phyloP scores from a whole-genome alignment of 2,797 vertebrate species.

The Novumbra hubbsi region DNA sequence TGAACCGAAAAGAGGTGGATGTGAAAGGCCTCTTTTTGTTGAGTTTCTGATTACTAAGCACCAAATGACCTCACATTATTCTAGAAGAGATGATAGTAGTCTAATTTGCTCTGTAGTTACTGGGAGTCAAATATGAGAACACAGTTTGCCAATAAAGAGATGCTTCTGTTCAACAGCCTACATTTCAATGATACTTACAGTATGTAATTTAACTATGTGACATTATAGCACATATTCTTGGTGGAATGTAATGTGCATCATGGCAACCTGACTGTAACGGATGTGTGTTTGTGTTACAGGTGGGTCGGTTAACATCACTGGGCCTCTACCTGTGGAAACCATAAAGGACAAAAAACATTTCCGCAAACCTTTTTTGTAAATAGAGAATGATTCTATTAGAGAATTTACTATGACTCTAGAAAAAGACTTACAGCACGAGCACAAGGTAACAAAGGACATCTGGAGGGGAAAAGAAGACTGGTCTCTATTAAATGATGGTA shows the following conservation, averaged over 20 bases:
- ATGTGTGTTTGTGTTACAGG: conserved; percentile 40
- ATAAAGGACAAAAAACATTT: conserved; percentile 24
- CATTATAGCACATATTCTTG: background rate
- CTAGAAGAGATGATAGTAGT: background rate
- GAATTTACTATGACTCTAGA: conserved; percentile 43
- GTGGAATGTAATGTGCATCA: background rate
- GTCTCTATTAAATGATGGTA: conserved; percentile 25
- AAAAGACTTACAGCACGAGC: conserved; percentile 47
- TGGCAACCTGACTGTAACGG: background rate
- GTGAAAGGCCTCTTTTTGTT: background rate
- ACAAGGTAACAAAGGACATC: conserved; percentile 28
- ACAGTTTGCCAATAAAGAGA: background rate
- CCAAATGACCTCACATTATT: background rate
- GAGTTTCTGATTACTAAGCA: background rate
- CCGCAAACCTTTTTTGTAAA: conserved; percentile 62
- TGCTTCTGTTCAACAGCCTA: background rate
- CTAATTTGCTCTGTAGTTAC: background rate
- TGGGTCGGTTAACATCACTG: conserved; percentile 23
- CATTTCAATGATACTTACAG: background rate
- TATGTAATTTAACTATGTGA: background rate
- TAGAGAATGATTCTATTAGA: conserved; percentile 60
- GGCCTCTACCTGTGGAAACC: conserved; percentile 11
- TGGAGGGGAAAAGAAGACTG: conserved; percentile 26
- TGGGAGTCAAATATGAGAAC: background rate
- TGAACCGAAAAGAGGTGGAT: background rate